These are phyloP conservation scores for Malurus leucopterus DNA, from an alignment of 2,797 vertebrate genomes.

Conservation along the genomic window DNA sequence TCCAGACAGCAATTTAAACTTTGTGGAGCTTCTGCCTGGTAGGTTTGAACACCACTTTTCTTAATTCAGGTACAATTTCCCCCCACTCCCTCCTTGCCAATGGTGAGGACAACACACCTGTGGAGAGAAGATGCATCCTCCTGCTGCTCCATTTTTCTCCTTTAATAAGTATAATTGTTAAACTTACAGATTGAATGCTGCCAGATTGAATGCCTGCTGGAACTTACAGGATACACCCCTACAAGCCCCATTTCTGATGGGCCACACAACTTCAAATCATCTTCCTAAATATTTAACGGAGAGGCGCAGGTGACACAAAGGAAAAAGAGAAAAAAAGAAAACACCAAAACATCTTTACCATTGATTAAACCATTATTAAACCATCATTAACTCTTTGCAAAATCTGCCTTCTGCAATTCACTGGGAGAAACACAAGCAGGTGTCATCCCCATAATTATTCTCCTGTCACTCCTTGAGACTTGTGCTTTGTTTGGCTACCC, in stretches of 20 bases:
- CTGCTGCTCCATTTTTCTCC: background rate
- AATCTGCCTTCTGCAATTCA: background rate
- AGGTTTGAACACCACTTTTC: background rate
- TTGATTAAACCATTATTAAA: background rate
- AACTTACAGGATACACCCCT: background rate
- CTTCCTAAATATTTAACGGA: background rate
- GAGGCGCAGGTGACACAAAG: background rate
- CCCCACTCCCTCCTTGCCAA: background rate
- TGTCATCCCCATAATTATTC: background rate
- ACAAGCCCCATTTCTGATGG: background rate
- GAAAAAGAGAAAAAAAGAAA: fast-evolving
- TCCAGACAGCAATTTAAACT: background rate
- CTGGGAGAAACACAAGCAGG: background rate
- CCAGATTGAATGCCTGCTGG: background rate
- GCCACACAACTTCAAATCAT: background rate
- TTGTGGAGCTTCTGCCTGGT: background rate
- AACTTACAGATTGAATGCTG: background rate
- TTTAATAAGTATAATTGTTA: background rate
- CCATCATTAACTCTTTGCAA: background rate
- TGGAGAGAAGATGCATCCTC: background rate
- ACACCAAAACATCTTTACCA: background rate
- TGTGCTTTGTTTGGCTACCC: background rate
- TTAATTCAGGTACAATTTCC: background rate
- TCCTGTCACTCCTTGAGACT: background rate
- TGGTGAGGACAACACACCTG: background rate